Evolutionary conservation across 1,140 invertebrate genomes (phyloP), one percentile per base, ranked within the genome.

Genomic region (Drosophila lacteicornis): DNA sequence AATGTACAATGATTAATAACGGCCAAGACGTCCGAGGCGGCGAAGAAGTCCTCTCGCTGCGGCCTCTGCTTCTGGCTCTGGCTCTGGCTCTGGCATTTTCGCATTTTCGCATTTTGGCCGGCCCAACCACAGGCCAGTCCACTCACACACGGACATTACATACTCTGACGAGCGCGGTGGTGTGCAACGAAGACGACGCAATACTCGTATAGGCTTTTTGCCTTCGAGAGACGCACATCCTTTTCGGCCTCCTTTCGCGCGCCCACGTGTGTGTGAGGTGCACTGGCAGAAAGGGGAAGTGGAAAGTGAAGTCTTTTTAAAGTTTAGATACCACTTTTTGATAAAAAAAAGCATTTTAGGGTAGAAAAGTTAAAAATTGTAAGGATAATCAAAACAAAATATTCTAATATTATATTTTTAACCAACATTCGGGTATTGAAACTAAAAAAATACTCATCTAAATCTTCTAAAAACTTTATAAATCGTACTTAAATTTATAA

Each of bases 1-100:
- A 92, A 85, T 86, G 91, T 82, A 86, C 85, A 92, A 92, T 92
- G 91, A 92, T 92, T 92, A 91, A 91, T 91, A 92, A 92, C 91
- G 83, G 75, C 79, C 77, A 92, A 92, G 87, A 86, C 82, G 75
- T 56, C 53, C 53, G 36, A 56, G 53, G 82, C 74, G 71, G 66
- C 76, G 77, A 90, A 86, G 84, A 91, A 80, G 75, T 70, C 80
- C 79, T 77, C 67, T 82, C 66, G 62, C 58, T 55, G 50, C 47
- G 50, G 53, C 58, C 55, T 22, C 59, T 67, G 67, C 17, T 19
- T 60, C 38, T 63, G 43, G 73, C 45, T 19, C 19, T 19, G 43
- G 73, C 45, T 19, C 19, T 19, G 19, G 19, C 19, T 17, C 61
- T 66, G 57, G 57, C 40, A 45, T 33, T 66, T 66, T 66, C 57